A percentile compares a stretch with the other conserved stretches of the same genome.
phyloP scores from a whole-genome alignment of 1,140 invertebrate genomes.

The Vollenhovia emeryi region DNA sequence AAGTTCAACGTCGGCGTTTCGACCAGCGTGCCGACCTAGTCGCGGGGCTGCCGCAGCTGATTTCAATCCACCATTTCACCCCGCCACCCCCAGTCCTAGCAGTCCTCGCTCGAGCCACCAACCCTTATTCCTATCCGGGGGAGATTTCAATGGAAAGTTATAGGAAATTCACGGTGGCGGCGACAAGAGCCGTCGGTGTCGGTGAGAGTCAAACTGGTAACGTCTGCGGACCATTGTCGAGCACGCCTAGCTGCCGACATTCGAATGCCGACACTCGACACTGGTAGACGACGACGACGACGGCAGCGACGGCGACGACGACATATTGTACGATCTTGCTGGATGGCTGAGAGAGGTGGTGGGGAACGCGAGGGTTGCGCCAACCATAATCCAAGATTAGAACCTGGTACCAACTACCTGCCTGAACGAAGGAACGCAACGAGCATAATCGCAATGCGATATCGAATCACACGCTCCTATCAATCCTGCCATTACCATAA shows the following conservation, averaged over 20 bases:
- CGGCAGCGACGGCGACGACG: constrained; percentile 42
- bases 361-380: constrained; percentile 24
- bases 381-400: constrained; percentile 69
- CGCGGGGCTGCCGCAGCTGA: constrained; percentile 54
- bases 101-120: constrained; percentile 12
- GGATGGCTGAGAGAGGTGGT: constrained; percentile 42
- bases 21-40: constrained; percentile 19
- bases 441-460: constrained; percentile 55
- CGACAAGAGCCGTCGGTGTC: constrained; percentile 70
- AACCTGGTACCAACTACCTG: constrained; percentile 41
- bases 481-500: background rate
- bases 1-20: constrained; percentile 45
- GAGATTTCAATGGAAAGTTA: constrained; percentile 80
- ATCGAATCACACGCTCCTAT: background rate
- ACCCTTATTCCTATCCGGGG: constrained; percentile 74
- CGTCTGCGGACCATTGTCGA: constrained; percentile 73
- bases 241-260: constrained; percentile 64
- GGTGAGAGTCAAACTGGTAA: constrained; percentile 74
- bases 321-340: constrained; percentile 60
- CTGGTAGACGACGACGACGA: constrained; percentile 48
- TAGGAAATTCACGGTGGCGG: constrained; percentile 78
- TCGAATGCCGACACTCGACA: constrained; percentile 67
- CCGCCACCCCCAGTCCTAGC: background rate
- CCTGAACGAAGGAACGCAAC: background rate
- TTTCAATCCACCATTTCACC: constrained; percentile 60